Evolutionary conservation across 2,888 invertebrate species (phyloP), one percentile per base, ranked within the genome.

Genomic region (Cosmopolites sordidus): DNA sequence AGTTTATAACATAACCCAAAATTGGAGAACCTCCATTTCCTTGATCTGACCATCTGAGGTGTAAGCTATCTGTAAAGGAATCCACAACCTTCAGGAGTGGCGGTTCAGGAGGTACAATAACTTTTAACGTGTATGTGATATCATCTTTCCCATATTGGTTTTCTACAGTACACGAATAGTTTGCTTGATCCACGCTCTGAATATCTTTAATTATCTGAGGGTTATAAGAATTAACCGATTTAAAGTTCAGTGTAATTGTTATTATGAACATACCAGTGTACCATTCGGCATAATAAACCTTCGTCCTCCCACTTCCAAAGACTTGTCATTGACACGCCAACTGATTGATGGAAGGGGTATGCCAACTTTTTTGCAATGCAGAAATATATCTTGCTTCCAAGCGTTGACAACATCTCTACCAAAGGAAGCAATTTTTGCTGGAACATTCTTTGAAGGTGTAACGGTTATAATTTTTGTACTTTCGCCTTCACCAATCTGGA

Each of bases 401-500:
- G 92, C 90, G 3, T 85, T 87, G 18, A 87, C 80, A 59, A 88
- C 82, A 62, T 82, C 81, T 58, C 84, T 80, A 62, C 90, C 89
- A 73, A 94, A 94, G 43, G 92, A 92, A 2, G 92, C 89, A 69
- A 95, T 92, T 71, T 85, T 80, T 30, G 93, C 93, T 40, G 92
- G 89, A 52, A 92, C 92, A 80, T 77, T 84, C 66, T 84, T 84
- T 39, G 85, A 82, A 0, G 89, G 88, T 15, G 85, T 79, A 29
- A 89, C 85, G 1, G 86, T 86, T 38, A 87, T 84, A 8, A 88
- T 86, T 51, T 84, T 79, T 0, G 90, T 90, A 56, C 86, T 82
- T 63, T 87, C 86, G 6, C 92, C 92, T 74, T 92, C 92, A 0
- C 92, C 92, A 45, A 89, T 71, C 74, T 73, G 55, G 8, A 62